phyloP scores from a whole-genome alignment of 2,888 invertebrate genomes.

The Timema podura region DNA sequence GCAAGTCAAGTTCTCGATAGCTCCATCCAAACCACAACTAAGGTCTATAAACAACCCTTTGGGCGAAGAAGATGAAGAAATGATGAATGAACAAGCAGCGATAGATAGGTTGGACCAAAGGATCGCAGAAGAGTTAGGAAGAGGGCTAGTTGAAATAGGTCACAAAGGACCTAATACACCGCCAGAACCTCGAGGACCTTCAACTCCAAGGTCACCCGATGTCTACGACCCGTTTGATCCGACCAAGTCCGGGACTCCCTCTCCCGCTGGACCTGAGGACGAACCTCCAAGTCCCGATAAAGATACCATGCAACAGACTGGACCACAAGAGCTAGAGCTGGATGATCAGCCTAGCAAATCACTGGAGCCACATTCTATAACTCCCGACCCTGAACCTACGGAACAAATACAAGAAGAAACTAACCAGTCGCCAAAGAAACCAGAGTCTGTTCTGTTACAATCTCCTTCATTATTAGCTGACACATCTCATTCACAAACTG shows the following conservation, averaged over 20 bases:
- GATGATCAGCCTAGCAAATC: constrained; percentile 7
- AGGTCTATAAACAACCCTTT: constrained; percentile 57
- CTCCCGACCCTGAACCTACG: constrained; percentile 14
- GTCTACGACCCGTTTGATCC: constrained; percentile 91
- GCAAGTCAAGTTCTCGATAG: constrained; percentile 60
- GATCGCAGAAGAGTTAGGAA: constrained; percentile 37
- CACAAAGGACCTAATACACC: constrained; percentile 70
- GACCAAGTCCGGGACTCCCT: constrained; percentile 71
- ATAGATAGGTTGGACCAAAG: constrained; percentile 35
- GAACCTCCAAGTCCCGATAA: constrained; percentile 29
- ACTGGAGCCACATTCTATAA: constrained; percentile 14
- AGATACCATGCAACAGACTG: no score
- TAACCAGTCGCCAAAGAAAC: constrained; percentile 22
- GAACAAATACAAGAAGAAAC: constrained; percentile 23
- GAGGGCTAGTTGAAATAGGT: constrained; percentile 35
- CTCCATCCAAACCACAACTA: constrained; percentile 48
- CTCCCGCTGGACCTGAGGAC: constrained; percentile 47
- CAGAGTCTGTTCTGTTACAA: constrained; percentile 16
- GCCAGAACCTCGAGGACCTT: constrained; percentile 49
- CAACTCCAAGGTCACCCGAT: constrained; percentile 63
- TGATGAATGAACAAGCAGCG: constrained; percentile 34
- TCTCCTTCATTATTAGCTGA: constrained; percentile 22
- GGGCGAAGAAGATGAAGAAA: constrained; percentile 45
- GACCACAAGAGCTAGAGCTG: no score
- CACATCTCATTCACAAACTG: constrained; percentile 15